Evolutionary conservation across 2,113 vertebrate genomes (phyloP).

Genomic region (Grammomys surdaster): DNA sequence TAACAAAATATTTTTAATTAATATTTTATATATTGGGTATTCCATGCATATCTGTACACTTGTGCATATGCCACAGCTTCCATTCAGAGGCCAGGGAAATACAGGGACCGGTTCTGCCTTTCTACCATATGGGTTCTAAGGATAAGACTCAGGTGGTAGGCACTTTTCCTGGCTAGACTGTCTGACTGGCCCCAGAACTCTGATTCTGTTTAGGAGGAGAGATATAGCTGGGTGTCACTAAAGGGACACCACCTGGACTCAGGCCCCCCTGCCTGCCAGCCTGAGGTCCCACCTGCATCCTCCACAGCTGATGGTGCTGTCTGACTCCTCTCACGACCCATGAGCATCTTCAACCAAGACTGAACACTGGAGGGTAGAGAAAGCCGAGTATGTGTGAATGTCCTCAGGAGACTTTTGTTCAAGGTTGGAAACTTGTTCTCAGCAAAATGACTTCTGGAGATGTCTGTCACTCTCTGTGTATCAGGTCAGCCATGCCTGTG

Average conservation of each 20-base stretch:
- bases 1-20: background rate
- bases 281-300: background rate
- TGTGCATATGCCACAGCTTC: background rate
- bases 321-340: background rate
- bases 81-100: too few relatives aligned
- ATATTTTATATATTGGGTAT: background rate
- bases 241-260: background rate
- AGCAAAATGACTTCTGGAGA: background rate
- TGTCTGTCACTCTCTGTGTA: background rate
- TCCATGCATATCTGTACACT: too few relatives aligned
- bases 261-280: rapidly evolving
- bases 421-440: background rate
- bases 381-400: background rate
- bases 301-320: background rate
- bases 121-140: background rate
- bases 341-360: background rate
- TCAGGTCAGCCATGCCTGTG: background rate
- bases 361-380: background rate
- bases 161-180: too few relatives aligned
- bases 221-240: background rate
- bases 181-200: background rate
- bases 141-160: background rate
- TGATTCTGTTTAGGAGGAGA: background rate
- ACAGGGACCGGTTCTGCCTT: background rate
- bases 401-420: background rate